Base-by-base conservation (phyloP, 2,797 vertebrate genomes). In the Sebastes kiyomatsui region DNA sequence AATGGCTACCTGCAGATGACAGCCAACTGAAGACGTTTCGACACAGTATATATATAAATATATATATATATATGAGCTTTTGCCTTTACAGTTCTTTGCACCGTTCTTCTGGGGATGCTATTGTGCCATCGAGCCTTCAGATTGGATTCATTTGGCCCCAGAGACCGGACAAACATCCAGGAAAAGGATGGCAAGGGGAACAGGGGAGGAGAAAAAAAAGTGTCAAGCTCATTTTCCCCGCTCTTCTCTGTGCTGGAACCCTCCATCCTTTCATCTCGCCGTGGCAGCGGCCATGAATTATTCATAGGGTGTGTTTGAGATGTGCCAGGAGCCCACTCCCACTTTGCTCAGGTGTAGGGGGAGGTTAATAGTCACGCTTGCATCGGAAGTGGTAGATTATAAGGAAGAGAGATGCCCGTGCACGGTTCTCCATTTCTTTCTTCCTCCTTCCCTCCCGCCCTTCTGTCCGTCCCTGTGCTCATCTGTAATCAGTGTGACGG, bases 401-500 rank as follows among this genome's bases (percentile, higher is more conserved):
- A 85, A 88, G 88, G 62, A 82, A 81, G 79, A 81, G 87, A 88
- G 75, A 85, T 89, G 90, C 86, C 67, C 54, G 59, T 23, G 85
- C 86, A 91, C 80, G 73, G 8, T 75, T 85, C 78, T 80, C 55
- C 28, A 6, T 75, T 78, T 4, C 27, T 18, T 20, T 16, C 38
- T 72, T 32, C 59, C 65, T 49, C 56, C 28, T 42, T 77, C 62
- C 32, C 72, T 72, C 61, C 67, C 6, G 20, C 77, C 76, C 73
- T 80, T 75, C 86, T 75, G 80, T 90, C 88, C 18, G 5, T 84
- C 85, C 67, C 80, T 23, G 22, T 28, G 23, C 91, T 93, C 90
- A 92, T 93, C 90, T 93, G 88, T 93, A 93, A 94, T 93, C 90
- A 91, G 83, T 33, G 72, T 90, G 87, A 90, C 67, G 55, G 83